Percentiles rank a stretch among this genome's conserved stretches.
These are phyloP conservation scores for Colletes gigas DNA, from an alignment of 1,140 invertebrate genomes.

Conservation along the genomic window DNA sequence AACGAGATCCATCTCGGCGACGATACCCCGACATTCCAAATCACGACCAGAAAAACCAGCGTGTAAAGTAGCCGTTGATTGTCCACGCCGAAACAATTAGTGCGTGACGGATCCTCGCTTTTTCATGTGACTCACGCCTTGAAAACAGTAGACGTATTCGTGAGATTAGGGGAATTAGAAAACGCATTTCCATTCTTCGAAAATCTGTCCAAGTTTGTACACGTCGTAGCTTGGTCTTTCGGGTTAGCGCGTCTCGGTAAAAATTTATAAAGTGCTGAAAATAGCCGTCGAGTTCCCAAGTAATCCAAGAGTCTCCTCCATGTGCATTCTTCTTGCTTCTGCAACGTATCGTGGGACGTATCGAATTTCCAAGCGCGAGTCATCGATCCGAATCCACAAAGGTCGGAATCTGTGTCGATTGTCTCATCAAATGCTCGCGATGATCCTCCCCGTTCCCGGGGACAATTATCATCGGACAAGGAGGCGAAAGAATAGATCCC, in stretches of 20 bases:
- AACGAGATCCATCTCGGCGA: background rate
- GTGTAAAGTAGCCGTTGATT: conserved; percentile 44
- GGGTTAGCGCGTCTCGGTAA: too few relatives aligned
- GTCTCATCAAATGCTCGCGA: background rate
- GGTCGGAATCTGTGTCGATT: conserved; percentile 17
- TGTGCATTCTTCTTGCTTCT: too few relatives aligned
- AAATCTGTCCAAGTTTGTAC: conserved; percentile 5
- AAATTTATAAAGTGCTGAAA: too few relatives aligned
- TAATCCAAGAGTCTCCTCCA: too few relatives aligned
- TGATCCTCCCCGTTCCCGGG: conserved; percentile 9
- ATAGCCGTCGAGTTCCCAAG: too few relatives aligned
- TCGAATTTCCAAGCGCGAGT: too few relatives aligned
- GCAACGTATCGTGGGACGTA: too few relatives aligned
- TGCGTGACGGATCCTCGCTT: conserved; percentile 61
- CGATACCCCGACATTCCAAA: conserved; percentile 1
- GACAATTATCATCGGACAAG: conserved; percentile 35
- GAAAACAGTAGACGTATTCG: conserved; percentile 5
- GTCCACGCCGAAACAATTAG: conserved; percentile 66
- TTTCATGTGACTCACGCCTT: conserved; percentile 28
- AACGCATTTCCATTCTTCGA: conserved; percentile 9
- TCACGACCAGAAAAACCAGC: conserved; percentile 21
- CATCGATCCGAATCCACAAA: conserved; percentile 9
- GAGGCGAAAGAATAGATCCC: conserved; percentile 58
- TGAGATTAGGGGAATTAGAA: background rate
- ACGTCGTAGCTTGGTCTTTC: too few relatives aligned